Conservation (phyloP, 2,797 vertebrate species). For the Squalus acanthias region DNA sequence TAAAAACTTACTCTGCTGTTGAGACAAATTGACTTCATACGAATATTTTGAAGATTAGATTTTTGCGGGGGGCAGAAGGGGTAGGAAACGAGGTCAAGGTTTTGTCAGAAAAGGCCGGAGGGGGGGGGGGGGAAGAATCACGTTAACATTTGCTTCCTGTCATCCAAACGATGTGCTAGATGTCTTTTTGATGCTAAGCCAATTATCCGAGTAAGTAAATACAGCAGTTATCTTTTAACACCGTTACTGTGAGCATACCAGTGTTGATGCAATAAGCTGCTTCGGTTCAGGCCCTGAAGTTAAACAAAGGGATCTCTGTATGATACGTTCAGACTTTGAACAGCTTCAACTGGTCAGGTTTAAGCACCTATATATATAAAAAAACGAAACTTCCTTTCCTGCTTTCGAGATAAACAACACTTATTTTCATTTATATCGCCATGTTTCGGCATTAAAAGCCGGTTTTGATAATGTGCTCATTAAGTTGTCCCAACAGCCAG, state of each 20-base stretch:
- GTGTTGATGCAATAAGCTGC: background rate
- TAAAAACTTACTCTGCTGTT: too few species aligned
- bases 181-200: background rate
- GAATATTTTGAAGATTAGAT: background rate
- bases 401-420: background rate
- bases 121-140: background rate
- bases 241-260: constrained; percentile 18
- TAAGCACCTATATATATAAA: background rate
- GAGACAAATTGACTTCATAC: background rate
- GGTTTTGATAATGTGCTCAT: background rate
- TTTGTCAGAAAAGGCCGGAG: background rate
- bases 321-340: background rate
- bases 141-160: constrained; percentile 31
- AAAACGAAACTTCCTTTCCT: background rate
- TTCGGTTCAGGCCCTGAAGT: background rate
- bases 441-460: background rate
- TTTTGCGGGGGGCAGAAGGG: background rate
- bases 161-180: background rate
- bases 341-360: constrained; percentile 18
- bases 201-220: background rate
- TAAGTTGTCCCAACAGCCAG: background rate
- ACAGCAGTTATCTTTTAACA: background rate
- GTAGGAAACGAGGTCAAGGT: background rate
- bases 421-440: background rate
- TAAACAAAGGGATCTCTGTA: constrained; percentile 34